A percentile compares a stretch with the other conserved stretches of the same genome.
phyloP scores from a whole-genome alignment of 2,888 invertebrate species.

The Galerucella calmariensis region DNA sequence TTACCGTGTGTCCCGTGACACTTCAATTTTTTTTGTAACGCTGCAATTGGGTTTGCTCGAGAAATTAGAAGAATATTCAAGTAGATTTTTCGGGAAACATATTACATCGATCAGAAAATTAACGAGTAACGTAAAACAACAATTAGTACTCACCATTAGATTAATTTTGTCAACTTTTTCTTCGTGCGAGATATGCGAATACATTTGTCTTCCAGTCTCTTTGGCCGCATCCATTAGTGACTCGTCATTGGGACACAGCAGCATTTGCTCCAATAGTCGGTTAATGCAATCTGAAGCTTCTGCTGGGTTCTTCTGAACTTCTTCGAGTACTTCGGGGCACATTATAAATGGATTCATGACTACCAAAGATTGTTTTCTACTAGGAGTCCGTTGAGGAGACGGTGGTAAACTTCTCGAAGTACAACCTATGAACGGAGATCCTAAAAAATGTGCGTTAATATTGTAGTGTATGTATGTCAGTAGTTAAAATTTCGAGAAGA shows the following conservation, averaged over 20 bases:
- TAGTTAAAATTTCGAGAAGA: not conserved
- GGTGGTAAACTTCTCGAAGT: conserved; percentile 77
- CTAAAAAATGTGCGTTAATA: conserved; percentile 52
- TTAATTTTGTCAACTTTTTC: conserved; percentile 84
- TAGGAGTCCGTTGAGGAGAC: conserved; percentile 80
- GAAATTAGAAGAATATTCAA: too few relatives aligned
- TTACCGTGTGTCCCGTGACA: too few relatives aligned
- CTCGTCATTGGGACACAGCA: conserved; percentile 75
- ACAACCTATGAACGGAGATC: conserved; percentile 65
- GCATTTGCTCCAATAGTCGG: conserved; percentile 66
- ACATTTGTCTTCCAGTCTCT: conserved; percentile 86
- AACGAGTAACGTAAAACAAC: too few relatives aligned
- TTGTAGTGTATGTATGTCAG: conserved; percentile 3
- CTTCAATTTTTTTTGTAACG: too few relatives aligned
- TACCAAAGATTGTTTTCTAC: conserved; percentile 75
- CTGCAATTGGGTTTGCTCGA: too few relatives aligned
- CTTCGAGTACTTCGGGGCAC: conserved; percentile 64
- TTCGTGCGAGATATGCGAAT: conserved; percentile 74
- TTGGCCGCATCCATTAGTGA: conserved; percentile 89
- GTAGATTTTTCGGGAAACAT: too few relatives aligned
- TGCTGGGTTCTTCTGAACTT: conserved; percentile 57
- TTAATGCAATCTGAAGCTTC: conserved; percentile 66
- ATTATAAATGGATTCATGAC: conserved; percentile 71
- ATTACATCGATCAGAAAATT: too few relatives aligned
- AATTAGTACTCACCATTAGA: conserved; percentile 75